These are phyloP conservation scores for Styela clava DNA, from an alignment of 23 tunicate genomes.

Conservation along the genomic window DNA sequence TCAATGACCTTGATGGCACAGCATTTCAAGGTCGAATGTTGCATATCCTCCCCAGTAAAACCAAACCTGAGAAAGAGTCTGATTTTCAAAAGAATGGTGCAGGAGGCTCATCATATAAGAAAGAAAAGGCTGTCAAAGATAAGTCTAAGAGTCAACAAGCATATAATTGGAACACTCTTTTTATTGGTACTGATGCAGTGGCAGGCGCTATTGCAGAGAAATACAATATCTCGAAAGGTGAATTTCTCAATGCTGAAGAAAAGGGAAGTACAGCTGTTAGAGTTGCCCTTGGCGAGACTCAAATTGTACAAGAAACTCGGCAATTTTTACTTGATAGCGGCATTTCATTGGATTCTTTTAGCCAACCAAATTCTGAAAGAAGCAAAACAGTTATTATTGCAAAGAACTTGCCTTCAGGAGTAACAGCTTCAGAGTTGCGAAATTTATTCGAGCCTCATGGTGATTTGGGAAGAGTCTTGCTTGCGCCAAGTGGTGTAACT, in stretches of 20 bases:
- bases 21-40: conserved; percentile 88
- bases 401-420: conserved; percentile 85
- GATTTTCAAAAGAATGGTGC: conserved; percentile 1
- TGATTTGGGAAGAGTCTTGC: conserved; percentile 70
- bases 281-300: conserved; percentile 92
- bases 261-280: conserved; percentile 80
- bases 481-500: conserved; percentile 90
- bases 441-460: conserved; percentile 69
- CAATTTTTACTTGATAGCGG: conserved; percentile 75
- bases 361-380: conserved; percentile 75
- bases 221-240: conserved; percentile 42
- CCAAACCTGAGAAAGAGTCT: conserved; percentile 12
- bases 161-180: conserved; percentile 87
- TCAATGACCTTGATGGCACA: conserved; percentile 70
- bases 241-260: conserved; percentile 37
- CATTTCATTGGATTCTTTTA: conserved; percentile 60
- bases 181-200: conserved; percentile 83
- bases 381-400: conserved; percentile 82
- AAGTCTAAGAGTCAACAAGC: conserved; percentile 57
- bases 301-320: conserved; percentile 80
- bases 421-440: conserved; percentile 69
- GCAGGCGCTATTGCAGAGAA: conserved; percentile 88
- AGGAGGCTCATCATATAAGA: conserved; percentile 43
- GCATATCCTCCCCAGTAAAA: conserved; percentile 78
- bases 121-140: conserved; percentile 37